Evolutionary conservation across 1,140 invertebrate species (phyloP).

Genomic region (Aphelenchoides fujianensis): DNA sequence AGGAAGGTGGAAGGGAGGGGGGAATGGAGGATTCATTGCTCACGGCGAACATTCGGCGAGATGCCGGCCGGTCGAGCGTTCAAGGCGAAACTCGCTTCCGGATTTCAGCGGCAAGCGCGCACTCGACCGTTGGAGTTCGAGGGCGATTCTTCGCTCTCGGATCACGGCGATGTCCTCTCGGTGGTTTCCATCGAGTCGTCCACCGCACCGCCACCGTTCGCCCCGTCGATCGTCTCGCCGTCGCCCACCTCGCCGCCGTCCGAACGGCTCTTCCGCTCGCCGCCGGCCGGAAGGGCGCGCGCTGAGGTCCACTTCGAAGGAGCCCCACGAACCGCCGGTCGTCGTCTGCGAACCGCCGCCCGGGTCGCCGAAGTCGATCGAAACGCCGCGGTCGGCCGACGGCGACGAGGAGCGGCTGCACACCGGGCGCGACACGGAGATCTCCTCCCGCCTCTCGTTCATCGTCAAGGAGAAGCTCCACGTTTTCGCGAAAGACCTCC

Average conservation of each 20-base stretch:
- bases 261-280: no score
- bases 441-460: slow-evolving; percentile 42
- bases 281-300: not conserved
- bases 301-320: not conserved
- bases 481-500: slow-evolving; percentile 50
- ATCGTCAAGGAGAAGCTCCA: slow-evolving; percentile 49
- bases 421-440: slow-evolving; percentile 17
- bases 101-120: slow-evolving; percentile 16
- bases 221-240: no score
- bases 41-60: no score
- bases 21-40: not conserved
- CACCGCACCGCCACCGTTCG: not conserved
- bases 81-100: not conserved
- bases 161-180: not conserved
- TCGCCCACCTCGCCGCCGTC: no score
- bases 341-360: not conserved
- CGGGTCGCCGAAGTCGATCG: not conserved
- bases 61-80: slow-evolving; percentile 6
- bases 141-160: not conserved
- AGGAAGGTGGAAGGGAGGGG: not conserved
- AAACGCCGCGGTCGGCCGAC: not conserved
- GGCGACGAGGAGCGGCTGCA: not conserved
- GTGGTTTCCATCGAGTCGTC: not conserved
- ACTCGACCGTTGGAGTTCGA: slow-evolving; percentile 1
- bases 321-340: not conserved